A percentile compares a stretch with the other conserved stretches of the same genome.
These are phyloP conservation scores for Hippocampus guttulatus DNA, from an alignment of 2,113 vertebrate species.

Conservation along the genomic window DNA sequence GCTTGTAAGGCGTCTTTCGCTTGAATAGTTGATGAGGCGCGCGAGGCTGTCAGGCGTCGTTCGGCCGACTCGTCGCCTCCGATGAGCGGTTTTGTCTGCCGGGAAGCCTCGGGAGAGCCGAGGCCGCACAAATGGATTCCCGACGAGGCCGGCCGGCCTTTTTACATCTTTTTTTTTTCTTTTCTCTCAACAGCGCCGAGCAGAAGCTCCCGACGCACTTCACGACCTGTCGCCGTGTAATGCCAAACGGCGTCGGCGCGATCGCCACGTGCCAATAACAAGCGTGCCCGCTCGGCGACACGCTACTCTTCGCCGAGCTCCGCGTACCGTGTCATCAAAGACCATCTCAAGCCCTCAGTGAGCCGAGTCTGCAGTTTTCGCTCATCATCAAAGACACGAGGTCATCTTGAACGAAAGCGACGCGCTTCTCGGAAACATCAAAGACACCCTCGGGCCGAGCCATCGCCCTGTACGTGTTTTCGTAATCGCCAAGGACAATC, in stretches of 20 bases:
- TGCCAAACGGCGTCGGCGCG: background rate
- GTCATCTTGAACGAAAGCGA: no score
- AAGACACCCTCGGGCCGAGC: no score
- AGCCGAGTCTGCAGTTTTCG: no score
- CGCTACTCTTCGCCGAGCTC: no score
- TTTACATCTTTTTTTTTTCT: background rate
- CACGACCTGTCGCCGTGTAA: background rate
- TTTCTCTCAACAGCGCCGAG: background rate
- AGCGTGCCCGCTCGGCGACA: background rate
- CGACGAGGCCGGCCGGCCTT: background rate
- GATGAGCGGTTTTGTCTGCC: constrained; percentile 8
- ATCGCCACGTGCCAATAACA: background rate
- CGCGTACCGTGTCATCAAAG: no score
- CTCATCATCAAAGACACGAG: no score
- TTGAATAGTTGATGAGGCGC: constrained; percentile 6
- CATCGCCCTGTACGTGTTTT: no score
- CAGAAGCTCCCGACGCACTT: background rate
- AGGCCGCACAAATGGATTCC: background rate
- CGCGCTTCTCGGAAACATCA: background rate
- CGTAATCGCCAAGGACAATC: no score
- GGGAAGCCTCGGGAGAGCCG: background rate
- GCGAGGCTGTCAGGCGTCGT: background rate
- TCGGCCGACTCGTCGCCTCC: constrained; percentile 4
- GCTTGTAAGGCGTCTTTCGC: background rate
- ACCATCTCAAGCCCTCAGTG: no score